Evolutionary conservation across 2,797 vertebrate species (phyloP), one percentile per base, ranked within the genome.

Genomic region (Cirrhinus mrigala): DNA sequence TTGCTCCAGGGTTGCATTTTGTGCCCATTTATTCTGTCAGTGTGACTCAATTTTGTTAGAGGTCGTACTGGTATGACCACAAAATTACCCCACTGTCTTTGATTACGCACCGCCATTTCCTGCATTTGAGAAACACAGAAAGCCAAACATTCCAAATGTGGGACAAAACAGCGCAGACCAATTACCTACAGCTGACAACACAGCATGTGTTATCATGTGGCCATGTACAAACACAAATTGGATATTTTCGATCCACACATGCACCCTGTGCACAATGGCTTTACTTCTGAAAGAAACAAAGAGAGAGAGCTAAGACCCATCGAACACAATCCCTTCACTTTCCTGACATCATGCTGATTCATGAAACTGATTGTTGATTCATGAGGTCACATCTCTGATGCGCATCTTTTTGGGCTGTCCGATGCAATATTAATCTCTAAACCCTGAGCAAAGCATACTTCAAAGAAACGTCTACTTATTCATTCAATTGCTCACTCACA

Each of bases 391-490:
- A 44, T 77, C 37, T 24, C 74, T 70, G 82, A 78, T 78, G 74
- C 16, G 7, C 64, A 78, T 77, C 46, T 70, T 78, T 56, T 48
- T 70, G 82, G 74, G 37, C 64, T 48, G 74, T 70, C 62, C 33
- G 3, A 73, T 83, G 27, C 66, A 79, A 79, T 82, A 86, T 82
- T 73, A 71, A 83, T 83, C 44, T 76, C 15, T 20, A 68, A 62
- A 22, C 52, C 52, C 33, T 37, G 79, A 62, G 73, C 64, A 54
- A 70, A 79, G 80, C 66, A 44, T 37, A 60, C 29, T 73, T 83
- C 81, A 83, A 64, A 83, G 82, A 77, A 78, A 46, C 46, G 64
- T 56, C 82, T 84, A 40, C 82, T 84, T 56, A 56, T 56, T 66
- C 73, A 83, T 73, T 71, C 76, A 79, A 24, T 71, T 54, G 40